Base-by-base conservation (phyloP, 1,140 invertebrate genomes). In the Aphaenogaster ashmeadi region DNA sequence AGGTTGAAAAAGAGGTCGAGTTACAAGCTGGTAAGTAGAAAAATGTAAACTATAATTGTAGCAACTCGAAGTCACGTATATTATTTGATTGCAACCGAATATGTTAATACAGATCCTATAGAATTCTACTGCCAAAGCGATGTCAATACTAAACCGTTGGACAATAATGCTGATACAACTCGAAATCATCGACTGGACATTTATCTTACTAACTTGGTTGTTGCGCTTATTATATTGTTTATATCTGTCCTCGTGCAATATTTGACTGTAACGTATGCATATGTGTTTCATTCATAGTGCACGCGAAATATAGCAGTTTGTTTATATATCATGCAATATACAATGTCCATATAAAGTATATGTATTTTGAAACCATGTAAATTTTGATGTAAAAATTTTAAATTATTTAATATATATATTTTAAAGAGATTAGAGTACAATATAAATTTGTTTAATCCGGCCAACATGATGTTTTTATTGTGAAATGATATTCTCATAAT, bases 1-100 rank as follows among this genome's bases (percentile, higher is more conserved):
- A 97, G 93, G 96, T 97, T 50, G 94, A 97, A 81, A 96, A 96
- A 90, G 97, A 97, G 90, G 94, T 97, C 8, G 97, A 98, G 93
- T 96, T 96, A 15, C 97, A 97, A 94, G 96, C 96, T 89, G 94
- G 95, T 95, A 86, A 92, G 89, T 89, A 71, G 8, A 80, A 50
- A 13, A 21, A 56, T 36, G 7, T 15, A 33, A 66, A 13, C 2
- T 60, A 50, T 36, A 50, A 81, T 85, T 54, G 56, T 41, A 80
- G 78, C 60, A 83, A 58, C 78, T 87, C 75, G n/a, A 79, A 84
- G n/a, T 36, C 81, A 58, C 21, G 11, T 80, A 7, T 66, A 84
- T 75, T 83, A 67, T 69, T 60, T 54, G 4, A 74, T 60, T 64
- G 4, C 52, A 21, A 87, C 54, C 13, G 2, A 85, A 72, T 87